Conservation (phyloP, 2,113 vertebrate genomes). For the Tragelaphus scriptus region DNA sequence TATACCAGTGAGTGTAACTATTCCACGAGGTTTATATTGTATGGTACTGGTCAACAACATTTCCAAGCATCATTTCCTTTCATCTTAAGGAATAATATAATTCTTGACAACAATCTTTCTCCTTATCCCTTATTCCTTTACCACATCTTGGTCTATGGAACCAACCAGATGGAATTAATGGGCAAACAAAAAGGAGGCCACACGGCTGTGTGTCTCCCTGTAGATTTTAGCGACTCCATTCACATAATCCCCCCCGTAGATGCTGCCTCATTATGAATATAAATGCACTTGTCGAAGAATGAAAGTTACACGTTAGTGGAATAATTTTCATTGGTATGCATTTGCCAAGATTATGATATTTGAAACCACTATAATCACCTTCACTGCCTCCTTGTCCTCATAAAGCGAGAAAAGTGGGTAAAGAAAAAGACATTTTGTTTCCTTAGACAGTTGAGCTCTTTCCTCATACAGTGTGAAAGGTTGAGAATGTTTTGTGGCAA, state of each 20-base stretch:
- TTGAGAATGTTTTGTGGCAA: not conserved
- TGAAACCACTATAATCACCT: not conserved
- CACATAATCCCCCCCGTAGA: not conserved
- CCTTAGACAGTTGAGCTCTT: not conserved
- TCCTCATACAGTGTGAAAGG: not conserved
- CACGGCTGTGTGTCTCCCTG: not conserved
- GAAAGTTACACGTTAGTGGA: not conserved
- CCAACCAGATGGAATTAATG: not conserved
- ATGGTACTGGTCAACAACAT: not conserved
- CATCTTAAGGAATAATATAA: not conserved
- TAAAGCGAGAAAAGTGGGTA: not conserved
- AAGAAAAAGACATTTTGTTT: not conserved
- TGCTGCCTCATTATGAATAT: constrained; percentile 20
- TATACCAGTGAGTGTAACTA: not conserved
- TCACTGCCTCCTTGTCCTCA: not conserved
- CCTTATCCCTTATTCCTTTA: too few relatives aligned
- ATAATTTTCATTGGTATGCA: not conserved
- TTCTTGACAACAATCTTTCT: not conserved
- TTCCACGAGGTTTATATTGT: not conserved
- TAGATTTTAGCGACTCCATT: not conserved
- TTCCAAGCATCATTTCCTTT: not conserved
- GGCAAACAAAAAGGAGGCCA: not conserved
- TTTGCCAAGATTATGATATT: not conserved
- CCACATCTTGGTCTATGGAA: not conserved
- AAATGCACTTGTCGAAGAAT: constrained; percentile 27